These are phyloP conservation scores for Monodelphis domestica DNA, from an alignment of 2,797 vertebrate genomes.

Conservation along the genomic window DNA sequence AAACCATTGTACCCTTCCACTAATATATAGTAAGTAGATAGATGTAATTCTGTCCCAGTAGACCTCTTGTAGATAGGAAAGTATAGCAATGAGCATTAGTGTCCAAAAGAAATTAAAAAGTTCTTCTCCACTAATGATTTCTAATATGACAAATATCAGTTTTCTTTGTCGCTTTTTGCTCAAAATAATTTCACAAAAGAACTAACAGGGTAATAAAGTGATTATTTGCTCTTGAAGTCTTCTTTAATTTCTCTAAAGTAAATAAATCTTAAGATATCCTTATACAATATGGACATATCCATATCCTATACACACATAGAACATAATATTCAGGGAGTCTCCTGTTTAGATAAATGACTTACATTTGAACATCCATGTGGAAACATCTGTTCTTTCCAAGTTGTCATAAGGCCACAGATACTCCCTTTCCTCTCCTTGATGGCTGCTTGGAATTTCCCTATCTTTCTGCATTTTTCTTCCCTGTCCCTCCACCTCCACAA, in stretches of 20 bases:
- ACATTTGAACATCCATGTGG: neutral
- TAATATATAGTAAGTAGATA: too few relatives aligned
- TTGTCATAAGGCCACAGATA: neutral
- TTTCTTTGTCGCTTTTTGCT: conserved; percentile 18
- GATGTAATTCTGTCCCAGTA: too few relatives aligned
- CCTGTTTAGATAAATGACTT: neutral
- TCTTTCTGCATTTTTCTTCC: neutral
- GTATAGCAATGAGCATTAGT: too few relatives aligned
- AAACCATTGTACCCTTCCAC: too few relatives aligned
- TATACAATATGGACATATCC: neutral
- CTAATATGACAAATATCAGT: neutral
- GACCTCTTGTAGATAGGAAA: too few relatives aligned
- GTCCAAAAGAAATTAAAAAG: conserved; percentile 39
- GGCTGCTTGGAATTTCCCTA: neutral
- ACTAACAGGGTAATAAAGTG: neutral
- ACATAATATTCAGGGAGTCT: neutral
- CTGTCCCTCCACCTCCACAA: too few relatives aligned
- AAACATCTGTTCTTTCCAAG: neutral
- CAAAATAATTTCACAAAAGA: conserved; percentile 27
- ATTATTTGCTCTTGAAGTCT: conserved; percentile 22
- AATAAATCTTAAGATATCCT: neutral
- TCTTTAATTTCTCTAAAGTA: conserved; percentile 27
- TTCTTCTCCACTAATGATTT: conserved; percentile 12
- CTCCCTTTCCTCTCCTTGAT: neutral
- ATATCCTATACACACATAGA: neutral